phyloP scores from a whole-genome alignment of 2,888 invertebrate species.

The Heteromyza rotundicornis region DNA sequence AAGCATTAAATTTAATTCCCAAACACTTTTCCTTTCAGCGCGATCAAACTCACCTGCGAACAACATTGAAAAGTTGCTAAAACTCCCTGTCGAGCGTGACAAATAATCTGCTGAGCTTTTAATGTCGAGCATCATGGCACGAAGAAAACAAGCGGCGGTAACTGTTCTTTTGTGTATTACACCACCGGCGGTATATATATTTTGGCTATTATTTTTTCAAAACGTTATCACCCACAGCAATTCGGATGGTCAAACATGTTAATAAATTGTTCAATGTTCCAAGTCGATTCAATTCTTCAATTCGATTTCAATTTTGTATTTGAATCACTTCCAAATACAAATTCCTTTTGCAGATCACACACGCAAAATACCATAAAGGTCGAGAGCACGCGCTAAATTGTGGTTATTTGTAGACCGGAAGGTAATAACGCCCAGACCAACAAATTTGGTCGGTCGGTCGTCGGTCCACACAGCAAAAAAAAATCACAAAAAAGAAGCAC shows the following conservation, averaged over 20 bases:
- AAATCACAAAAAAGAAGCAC: conserved; percentile 16
- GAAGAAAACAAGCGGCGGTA: conserved; percentile 21
- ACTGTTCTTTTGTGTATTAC: conserved; percentile 25
- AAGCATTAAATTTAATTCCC: too few species aligned
- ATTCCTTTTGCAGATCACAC: too few species aligned
- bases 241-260: too few species aligned
- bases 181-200: conserved; percentile 44
- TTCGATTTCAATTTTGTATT: too few species aligned
- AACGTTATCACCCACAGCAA: too few species aligned
- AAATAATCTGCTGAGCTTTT: conserved; percentile 91
- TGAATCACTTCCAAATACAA: too few species aligned
- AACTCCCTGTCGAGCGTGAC: conserved; percentile 83
- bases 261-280: too few species aligned
- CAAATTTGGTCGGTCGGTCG: too few species aligned
- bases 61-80: conserved; percentile 94
- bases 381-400: conserved; percentile 37
- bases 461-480: conserved; percentile 1
- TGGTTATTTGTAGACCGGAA: conserved; percentile 43
- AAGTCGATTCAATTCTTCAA: too few species aligned
- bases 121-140: conserved; percentile 82
- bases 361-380: too few species aligned
- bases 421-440: conserved; percentile 43
- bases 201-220: too few species aligned
- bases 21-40: too few species aligned
- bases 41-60: conserved; percentile 82